phyloP scores from a whole-genome alignment of 2,113 vertebrate genomes.

The Mugil cephalus region DNA sequence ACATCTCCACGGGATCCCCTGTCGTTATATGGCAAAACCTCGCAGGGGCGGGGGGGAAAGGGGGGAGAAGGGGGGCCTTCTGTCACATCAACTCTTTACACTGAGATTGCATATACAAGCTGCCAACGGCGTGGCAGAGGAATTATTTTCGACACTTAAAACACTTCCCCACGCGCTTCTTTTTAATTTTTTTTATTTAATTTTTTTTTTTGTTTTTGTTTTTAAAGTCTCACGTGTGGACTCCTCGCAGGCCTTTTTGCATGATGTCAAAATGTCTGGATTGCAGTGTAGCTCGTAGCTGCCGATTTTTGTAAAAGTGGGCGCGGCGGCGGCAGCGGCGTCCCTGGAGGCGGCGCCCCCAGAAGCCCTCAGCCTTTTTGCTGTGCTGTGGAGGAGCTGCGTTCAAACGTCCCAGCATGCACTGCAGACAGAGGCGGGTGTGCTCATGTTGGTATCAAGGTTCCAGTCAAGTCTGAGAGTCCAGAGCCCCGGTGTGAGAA shows the following conservation, averaged over 20 bases:
- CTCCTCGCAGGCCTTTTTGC: constrained; percentile 70
- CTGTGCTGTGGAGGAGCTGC: constrained; percentile 69
- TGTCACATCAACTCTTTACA: constrained; percentile 72
- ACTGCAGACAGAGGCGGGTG: constrained; percentile 72
- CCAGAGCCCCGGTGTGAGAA: constrained; percentile 48
- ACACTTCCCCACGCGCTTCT: constrained; percentile 6
- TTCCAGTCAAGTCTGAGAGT: constrained; percentile 41
- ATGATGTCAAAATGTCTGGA: constrained; percentile 68
- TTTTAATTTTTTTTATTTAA: too few relatives aligned
- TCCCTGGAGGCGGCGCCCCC: constrained; percentile 53
- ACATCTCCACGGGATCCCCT: constrained; percentile 59
- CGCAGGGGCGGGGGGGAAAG: constrained; percentile 13
- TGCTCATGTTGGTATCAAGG: constrained; percentile 69
- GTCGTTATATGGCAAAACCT: constrained; percentile 71
- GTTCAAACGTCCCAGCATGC: constrained; percentile 79
- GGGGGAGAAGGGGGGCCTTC: constrained; percentile 34
- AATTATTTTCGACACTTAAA: constrained; percentile 48
- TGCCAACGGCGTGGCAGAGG: constrained; percentile 49
- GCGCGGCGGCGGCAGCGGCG: constrained; percentile 48
- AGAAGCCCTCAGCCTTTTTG: constrained; percentile 53
- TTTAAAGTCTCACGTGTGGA: constrained; percentile 13
- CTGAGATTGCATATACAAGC: constrained; percentile 84
- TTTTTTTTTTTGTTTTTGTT: constrained; percentile 55
- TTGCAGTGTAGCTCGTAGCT: constrained; percentile 80
- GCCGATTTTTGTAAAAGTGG: constrained; percentile 76